Evolutionary conservation across 1,140 invertebrate genomes (phyloP).

Genomic region (Choristoneura fumiferana): DNA sequence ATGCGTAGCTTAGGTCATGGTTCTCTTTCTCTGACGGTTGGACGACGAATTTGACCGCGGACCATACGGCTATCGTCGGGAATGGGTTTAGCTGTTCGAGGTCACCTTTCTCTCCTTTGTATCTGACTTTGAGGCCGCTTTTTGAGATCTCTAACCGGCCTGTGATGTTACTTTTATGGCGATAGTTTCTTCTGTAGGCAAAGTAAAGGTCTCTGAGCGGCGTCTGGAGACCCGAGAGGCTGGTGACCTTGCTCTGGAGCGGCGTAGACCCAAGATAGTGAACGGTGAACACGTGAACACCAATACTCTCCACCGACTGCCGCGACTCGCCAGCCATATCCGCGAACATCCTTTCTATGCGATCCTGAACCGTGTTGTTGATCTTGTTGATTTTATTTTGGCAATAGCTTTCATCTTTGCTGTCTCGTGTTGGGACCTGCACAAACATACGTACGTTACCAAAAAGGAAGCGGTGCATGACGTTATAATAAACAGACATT

Average conservation of each 20-base stretch:
- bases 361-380: conserved; percentile 88
- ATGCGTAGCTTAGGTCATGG: conserved; percentile 81
- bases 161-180: conserved; percentile 70
- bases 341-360: conserved; percentile 91
- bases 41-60: conserved; percentile 88
- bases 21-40: conserved; percentile 75
- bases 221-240: conserved; percentile 88
- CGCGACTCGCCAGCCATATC: conserved; percentile 85
- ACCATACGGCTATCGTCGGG: conserved; percentile 94
- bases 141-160: conserved; percentile 85
- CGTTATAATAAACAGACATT: not conserved
- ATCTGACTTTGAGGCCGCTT: conserved; percentile 82
- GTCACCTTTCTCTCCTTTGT: conserved; percentile 79
- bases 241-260: conserved; percentile 88
- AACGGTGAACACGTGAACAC: conserved; percentile 83
- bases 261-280: conserved; percentile 90
- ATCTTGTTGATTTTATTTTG: conserved; percentile 61
- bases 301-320: conserved; percentile 68
- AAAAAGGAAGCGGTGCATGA: not conserved
- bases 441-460: not conserved
- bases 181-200: conserved; percentile 78
- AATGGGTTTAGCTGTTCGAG: conserved; percentile 86
- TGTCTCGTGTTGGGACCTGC: conserved; percentile 37
- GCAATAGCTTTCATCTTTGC: conserved; percentile 60
- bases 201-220: conserved; percentile 90